phyloP scores from a whole-genome alignment of 2,113 vertebrate species.

The Megaleporinus macrocephalus region DNA sequence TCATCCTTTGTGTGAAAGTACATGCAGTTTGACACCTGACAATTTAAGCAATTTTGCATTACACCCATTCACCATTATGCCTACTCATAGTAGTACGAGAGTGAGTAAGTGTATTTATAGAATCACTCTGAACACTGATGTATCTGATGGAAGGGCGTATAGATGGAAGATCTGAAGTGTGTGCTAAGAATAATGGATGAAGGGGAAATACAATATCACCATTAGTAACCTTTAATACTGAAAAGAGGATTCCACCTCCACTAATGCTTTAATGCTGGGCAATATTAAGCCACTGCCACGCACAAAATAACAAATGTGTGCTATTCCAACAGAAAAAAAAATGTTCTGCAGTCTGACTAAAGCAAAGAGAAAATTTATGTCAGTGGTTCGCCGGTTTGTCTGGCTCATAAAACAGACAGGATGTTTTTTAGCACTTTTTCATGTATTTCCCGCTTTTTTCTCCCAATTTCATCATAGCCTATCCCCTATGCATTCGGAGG shows the following conservation, averaged over 20 bases:
- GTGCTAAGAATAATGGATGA: constrained; percentile 38
- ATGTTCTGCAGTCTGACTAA: not conserved
- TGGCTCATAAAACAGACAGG: not conserved
- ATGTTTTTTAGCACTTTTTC: not conserved
- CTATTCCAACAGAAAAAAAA: constrained; percentile 21
- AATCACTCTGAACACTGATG: constrained; percentile 34
- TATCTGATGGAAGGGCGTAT: constrained; percentile 14
- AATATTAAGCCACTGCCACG: constrained; percentile 14
- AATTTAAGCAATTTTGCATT: constrained; percentile 21
- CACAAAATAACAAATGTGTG: constrained; percentile 5
- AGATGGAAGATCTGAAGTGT: constrained; percentile 17
- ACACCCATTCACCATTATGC: constrained; percentile 20
- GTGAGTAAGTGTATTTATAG: constrained; percentile 42
- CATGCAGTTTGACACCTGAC: constrained; percentile 22
- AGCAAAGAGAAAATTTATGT: not conserved
- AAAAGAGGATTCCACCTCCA: constrained; percentile 37
- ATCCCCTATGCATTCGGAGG: not conserved
- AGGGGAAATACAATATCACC: constrained; percentile 46
- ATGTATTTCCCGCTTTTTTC: not conserved
- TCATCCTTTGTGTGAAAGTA: constrained; percentile 17
- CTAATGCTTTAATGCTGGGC: constrained; percentile 45
- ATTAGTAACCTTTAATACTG: constrained; percentile 52
- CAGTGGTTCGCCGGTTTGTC: not conserved
- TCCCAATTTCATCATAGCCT: not conserved
- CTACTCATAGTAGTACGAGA: not conserved